Conservation (phyloP, 2,797 vertebrate genomes). For the Melanotaenia nigrans region DNA sequence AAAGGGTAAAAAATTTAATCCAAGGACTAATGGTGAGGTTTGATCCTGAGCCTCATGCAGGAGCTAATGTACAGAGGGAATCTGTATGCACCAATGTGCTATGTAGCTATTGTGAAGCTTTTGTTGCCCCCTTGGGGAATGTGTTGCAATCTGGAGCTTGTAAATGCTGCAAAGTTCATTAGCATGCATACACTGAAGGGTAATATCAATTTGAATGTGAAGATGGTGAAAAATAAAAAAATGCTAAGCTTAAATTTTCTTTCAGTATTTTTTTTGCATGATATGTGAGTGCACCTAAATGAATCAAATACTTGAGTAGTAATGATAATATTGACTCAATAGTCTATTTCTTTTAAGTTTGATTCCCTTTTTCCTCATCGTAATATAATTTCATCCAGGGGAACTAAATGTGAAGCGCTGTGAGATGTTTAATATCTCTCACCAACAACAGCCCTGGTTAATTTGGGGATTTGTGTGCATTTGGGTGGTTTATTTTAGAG, state of each 20-base stretch:
- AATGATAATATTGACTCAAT: constrained; percentile 22
- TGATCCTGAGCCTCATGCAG: constrained; percentile 22
- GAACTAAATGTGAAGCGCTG: constrained; percentile 37
- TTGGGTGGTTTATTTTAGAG: constrained; percentile 42
- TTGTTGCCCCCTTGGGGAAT: constrained; percentile 3
- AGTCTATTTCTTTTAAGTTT: constrained; percentile 38
- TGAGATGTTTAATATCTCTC: constrained; percentile 46
- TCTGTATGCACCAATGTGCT: constrained; percentile 32
- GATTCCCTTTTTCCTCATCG: constrained; percentile 38
- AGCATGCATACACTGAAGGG: neutral
- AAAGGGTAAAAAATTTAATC: constrained; percentile 34
- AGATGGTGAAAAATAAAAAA: neutral
- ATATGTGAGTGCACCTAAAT: constrained; percentile 6
- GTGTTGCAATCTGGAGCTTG: constrained; percentile 23
- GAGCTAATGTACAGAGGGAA: constrained; percentile 19
- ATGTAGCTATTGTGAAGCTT: constrained; percentile 1
- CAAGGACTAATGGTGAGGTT: constrained; percentile 20
- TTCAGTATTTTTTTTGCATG: neutral
- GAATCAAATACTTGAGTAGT: constrained; percentile 8
- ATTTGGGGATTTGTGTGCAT: constrained; percentile 31
- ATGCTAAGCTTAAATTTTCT: neutral
- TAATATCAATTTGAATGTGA: neutral
- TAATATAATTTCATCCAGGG: constrained; percentile 41
- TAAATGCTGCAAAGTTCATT: constrained; percentile 36
- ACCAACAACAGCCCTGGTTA: constrained; percentile 30